phyloP scores from a whole-genome alignment of 2,888 invertebrate genomes.

The Steinernema scapterisci region DNA sequence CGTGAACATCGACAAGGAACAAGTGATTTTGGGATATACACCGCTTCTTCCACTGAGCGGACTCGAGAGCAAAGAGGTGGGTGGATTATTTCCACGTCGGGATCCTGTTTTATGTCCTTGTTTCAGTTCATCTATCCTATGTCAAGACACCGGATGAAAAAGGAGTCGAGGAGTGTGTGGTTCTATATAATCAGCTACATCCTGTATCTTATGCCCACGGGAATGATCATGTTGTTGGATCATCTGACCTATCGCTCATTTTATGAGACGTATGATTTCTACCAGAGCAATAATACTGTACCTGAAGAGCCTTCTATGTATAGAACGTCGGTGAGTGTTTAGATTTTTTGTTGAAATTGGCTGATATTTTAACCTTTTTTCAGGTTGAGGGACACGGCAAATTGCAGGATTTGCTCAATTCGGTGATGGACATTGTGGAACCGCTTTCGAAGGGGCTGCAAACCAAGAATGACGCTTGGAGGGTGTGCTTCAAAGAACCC shows the following conservation, averaged over 20 bases:
- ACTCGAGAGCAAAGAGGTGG: no score
- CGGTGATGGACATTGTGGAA: slow-evolving; percentile 50
- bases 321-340: slow-evolving; percentile 39
- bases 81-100: no score
- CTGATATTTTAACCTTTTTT: slow-evolving; percentile 35
- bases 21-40: slow-evolving; percentile 44
- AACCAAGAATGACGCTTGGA: slow-evolving; percentile 51
- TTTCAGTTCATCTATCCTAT: slow-evolving; percentile 42
- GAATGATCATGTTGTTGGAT: no score
- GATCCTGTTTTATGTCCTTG: slow-evolving; percentile 41
- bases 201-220: no score
- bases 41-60: slow-evolving; percentile 50
- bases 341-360: background rate
- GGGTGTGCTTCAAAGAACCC: slow-evolving; percentile 55
- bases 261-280: slow-evolving; percentile 42
- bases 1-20: slow-evolving; percentile 50
- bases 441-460: slow-evolving; percentile 48
- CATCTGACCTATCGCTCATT: slow-evolving; percentile 42
- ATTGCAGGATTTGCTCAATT: slow-evolving; percentile 44
- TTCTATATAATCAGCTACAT: no score
- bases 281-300: slow-evolving; percentile 39
- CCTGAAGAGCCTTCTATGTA: slow-evolving; percentile 34
- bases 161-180: no score
- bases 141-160: no score
- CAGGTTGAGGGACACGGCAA: slow-evolving; percentile 48